Percentiles rank a stretch among this genome's conserved stretches.
Evolutionary conservation across 2,888 invertebrate genomes (phyloP).

Genomic region (Matsumyia berberina): DNA sequence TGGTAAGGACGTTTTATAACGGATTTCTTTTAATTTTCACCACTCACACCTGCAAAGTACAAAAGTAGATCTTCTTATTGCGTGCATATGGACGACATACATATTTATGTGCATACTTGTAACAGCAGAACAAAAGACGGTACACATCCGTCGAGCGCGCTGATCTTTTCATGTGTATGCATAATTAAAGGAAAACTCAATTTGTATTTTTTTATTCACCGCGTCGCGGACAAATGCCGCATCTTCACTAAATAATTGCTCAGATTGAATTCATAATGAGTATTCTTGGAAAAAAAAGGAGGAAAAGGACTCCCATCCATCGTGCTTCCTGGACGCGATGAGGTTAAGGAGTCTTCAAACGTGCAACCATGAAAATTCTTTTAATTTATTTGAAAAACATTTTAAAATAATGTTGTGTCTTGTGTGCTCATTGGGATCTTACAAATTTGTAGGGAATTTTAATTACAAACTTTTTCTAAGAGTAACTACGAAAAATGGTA

Average conservation of each 20-base stretch:
- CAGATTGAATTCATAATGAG: conserved; percentile 74
- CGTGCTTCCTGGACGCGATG: conserved; percentile 31
- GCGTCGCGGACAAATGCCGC: conserved; percentile 52
- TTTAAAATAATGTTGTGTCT: conserved; percentile 62
- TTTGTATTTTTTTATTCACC: conserved; percentile 51
- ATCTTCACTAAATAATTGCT: conserved; percentile 74
- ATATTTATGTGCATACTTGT: too few species aligned
- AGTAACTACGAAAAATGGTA: conserved; percentile 27
- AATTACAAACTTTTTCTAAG: conserved; percentile 73
- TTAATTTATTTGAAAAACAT: conserved; percentile 66
- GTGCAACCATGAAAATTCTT: conserved; percentile 55
- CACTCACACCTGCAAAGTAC: conserved; percentile 48
- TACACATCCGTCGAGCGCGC: conserved; percentile 75
- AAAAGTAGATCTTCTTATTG: conserved; percentile 43
- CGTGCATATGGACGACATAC: conserved; percentile 25
- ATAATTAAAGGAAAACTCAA: conserved; percentile 82
- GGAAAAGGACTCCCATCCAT: conserved; percentile 12
- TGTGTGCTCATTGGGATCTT: conserved; percentile 50
- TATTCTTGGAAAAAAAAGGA: conserved; percentile 35
- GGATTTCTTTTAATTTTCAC: conserved; percentile 62
- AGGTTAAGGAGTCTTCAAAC: conserved; percentile 72
- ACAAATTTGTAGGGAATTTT: conserved; percentile 69
- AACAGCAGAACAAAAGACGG: conserved; percentile 55
- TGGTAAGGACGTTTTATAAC: conserved; percentile 56
- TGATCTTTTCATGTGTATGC: conserved; percentile 84